Conservation (phyloP, 2,113 vertebrate species). For the Sigmodon hispidus region DNA sequence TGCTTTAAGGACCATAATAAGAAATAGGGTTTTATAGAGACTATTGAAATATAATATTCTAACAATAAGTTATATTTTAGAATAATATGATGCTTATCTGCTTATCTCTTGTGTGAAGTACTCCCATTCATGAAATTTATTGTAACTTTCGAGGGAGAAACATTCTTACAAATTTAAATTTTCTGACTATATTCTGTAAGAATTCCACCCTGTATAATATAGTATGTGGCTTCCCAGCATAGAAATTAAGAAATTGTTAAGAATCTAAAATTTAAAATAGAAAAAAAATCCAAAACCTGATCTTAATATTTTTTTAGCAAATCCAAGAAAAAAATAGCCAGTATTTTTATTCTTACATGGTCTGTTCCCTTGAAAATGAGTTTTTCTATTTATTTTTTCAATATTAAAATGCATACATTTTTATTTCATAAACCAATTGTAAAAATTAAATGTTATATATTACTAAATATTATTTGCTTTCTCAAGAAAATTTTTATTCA, state of each 20-base stretch:
- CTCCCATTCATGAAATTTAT: background rate
- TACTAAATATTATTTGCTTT: background rate
- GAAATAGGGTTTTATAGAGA: background rate
- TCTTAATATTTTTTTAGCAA: background rate
- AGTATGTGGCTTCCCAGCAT: background rate
- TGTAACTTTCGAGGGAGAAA: background rate
- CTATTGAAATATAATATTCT: background rate
- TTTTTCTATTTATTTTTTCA: background rate
- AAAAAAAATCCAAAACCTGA: background rate
- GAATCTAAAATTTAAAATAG: background rate
- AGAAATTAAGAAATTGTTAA: background rate
- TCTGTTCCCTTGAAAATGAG: background rate
- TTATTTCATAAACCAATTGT: background rate
- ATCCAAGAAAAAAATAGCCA: background rate
- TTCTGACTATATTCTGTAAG: background rate
- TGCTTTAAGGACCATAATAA: background rate
- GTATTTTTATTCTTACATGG: background rate
- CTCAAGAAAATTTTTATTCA: background rate
- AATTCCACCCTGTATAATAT: background rate
- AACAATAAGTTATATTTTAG: background rate
- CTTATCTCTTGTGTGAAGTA: background rate
- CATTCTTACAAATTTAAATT: background rate
- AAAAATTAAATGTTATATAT: background rate
- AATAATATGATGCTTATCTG: background rate
- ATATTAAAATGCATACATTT: background rate